Evolutionary conservation across 2,888 invertebrate genomes (phyloP).

Genomic region (Syrista parreyssii): DNA sequence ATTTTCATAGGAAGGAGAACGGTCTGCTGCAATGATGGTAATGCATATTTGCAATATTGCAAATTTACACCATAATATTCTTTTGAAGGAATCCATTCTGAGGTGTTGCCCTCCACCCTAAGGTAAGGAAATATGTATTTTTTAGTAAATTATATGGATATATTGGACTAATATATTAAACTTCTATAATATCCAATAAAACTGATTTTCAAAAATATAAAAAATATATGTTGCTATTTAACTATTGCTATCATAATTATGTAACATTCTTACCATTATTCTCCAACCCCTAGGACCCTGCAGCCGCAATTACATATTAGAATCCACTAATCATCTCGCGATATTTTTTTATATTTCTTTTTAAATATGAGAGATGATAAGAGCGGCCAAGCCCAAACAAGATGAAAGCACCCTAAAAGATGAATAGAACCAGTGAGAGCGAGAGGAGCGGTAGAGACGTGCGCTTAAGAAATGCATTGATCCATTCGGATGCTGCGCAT

Average conservation of each 20-base stretch:
- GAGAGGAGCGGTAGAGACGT: constrained; percentile 16
- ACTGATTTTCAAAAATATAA: not conserved
- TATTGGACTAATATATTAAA: not conserved
- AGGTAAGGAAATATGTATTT: not conserved
- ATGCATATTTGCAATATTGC: not conserved
- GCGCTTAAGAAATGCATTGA: constrained; percentile 44
- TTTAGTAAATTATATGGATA: not conserved
- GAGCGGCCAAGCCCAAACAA: not conserved
- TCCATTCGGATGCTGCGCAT: constrained; percentile 57
- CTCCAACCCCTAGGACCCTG: not conserved
- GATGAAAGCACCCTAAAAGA: not conserved
- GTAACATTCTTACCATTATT: not conserved
- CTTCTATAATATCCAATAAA: not conserved
- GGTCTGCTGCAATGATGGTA: not conserved
- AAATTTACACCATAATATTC: not conserved
- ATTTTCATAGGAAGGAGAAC: constrained; percentile 63
- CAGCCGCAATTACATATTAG: not conserved
- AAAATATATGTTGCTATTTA: not conserved
- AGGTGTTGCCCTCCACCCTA: not conserved
- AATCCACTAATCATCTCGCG: not conserved
- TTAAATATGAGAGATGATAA: not conserved
- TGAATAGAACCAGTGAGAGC: not conserved
- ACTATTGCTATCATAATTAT: not conserved
- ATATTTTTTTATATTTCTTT: not conserved
- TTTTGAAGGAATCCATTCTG: not conserved